These are phyloP conservation scores for Drosophila macrospina DNA, from an alignment of 2,888 invertebrate genomes.

Conservation along the genomic window DNA sequence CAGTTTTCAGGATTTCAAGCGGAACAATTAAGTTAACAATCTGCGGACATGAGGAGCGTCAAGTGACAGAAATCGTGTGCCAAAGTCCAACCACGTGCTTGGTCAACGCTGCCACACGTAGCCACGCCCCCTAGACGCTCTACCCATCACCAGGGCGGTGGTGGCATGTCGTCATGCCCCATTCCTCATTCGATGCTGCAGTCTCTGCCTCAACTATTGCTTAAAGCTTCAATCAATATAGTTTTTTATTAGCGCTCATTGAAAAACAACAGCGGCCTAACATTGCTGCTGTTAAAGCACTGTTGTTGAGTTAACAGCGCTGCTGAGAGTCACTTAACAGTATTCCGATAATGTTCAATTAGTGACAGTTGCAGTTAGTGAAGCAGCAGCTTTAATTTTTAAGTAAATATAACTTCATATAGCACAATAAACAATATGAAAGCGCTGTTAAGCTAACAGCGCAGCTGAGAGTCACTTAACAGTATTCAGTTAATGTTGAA, in stretches of 20 bases:
- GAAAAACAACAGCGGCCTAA: neutral
- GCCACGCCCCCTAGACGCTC: neutral
- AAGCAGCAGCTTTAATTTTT: too few relatives aligned
- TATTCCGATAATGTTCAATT: too few relatives aligned
- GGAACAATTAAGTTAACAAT: conserved; percentile 82
- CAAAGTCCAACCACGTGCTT: conserved; percentile 53
- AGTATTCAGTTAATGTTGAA: too few relatives aligned
- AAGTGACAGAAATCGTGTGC: conserved; percentile 59
- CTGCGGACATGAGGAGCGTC: conserved; percentile 62
- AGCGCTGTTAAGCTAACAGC: neutral
- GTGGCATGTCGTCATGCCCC: neutral
- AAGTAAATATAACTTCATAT: too few relatives aligned
- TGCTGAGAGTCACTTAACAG: neutral
- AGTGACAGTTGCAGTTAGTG: too few relatives aligned
- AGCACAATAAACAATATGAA: too few relatives aligned
- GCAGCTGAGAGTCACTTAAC: neutral
- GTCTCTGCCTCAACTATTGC: neutral
- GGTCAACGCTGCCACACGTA: conserved; percentile 25
- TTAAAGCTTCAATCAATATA: conserved; percentile 6
- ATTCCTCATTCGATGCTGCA: neutral
- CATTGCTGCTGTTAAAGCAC: neutral
- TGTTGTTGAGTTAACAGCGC: conserved; percentile 1
- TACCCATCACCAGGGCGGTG: too few relatives aligned
- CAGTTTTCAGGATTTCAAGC: conserved; percentile 76
- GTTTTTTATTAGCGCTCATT: neutral